Evolutionary conservation across 2,797 vertebrate genomes (phyloP).

Genomic region (Mycteria americana): DNA sequence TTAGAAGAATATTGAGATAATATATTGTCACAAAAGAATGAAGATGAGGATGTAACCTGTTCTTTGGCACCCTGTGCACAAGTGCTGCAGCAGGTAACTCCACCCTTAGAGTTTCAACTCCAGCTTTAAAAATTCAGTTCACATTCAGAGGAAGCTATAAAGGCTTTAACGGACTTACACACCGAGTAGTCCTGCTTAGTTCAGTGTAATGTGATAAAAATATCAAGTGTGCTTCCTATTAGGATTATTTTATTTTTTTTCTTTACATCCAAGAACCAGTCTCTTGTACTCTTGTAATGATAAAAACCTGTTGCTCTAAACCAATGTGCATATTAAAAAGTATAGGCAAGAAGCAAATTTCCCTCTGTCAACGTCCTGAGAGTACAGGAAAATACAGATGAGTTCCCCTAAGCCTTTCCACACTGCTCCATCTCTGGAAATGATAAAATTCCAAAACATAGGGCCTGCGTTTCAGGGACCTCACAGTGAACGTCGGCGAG

Average conservation of each 20-base stretch:
- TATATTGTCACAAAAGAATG: background rate
- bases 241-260: background rate
- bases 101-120: background rate
- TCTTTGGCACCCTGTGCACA: background rate
- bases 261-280: background rate
- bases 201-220: background rate
- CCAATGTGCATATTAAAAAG: background rate
- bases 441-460: too few relatives aligned
- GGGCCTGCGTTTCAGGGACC: background rate
- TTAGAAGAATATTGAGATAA: background rate
- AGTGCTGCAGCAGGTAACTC: background rate
- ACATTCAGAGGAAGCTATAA: background rate
- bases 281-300: background rate
- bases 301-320: background rate
- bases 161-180: background rate
- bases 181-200: background rate
- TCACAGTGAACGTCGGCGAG: fast-evolving
- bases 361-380: background rate
- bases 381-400: background rate
- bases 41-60: background rate
- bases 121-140: background rate
- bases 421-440: background rate
- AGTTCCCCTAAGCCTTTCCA: background rate
- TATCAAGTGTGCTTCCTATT: background rate
- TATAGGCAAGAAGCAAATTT: background rate